Evolutionary conservation across 2,113 vertebrate species (phyloP), one percentile per base, ranked within the genome.

Genomic region (Neolamprologus caudopunctatus): DNA sequence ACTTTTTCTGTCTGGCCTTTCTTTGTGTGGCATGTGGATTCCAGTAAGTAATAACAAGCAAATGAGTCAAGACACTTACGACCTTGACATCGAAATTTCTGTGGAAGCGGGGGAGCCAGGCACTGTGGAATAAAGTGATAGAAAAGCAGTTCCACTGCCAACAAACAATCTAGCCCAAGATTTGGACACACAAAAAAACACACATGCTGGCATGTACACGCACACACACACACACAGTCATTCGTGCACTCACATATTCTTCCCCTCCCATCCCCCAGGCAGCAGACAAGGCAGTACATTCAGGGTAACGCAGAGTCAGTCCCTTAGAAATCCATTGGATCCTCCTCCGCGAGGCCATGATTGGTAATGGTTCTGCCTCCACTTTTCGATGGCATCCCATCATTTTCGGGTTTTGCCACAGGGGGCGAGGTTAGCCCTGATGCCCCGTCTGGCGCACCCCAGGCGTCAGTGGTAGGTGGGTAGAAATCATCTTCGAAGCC

Each of bases 401-500:
- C 95, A 5, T 83, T 92, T 61, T 94, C 89, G 1, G 92, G 89
- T 87, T 93, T 92, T 1, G 81, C 91, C 75, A 82, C 66, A 0
- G 94, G 63, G 9, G 92, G 91, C 5, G 90, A 84, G 17, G 84
- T 80, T 24, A 45, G 58, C 45, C 87, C 93, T 3, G 89, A 90
- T 2, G 82, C 92, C 14, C 40, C 94, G 6, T 37, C 82, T 0
- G 91, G 84, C 4, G 89, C 89, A 2, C 40, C 91, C 93, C 93
- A 95, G 80, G 85, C 2, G 14, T 95, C 94, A 24, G 84, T 85
- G 61, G 87, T 80, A 2, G 94, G 96, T 9, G 97, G 96, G 0
- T 97, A 97, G 94, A 98, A 97, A 57, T 98, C 93, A 0, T 99
- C 98, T 0, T 98, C 98, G 21, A 97, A 95, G 82, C 95, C 95